A percentile compares a stretch with the other conserved stretches of the same genome.
phyloP scores from a whole-genome alignment of 2,888 invertebrate genomes.

The Melipona bicolor region DNA sequence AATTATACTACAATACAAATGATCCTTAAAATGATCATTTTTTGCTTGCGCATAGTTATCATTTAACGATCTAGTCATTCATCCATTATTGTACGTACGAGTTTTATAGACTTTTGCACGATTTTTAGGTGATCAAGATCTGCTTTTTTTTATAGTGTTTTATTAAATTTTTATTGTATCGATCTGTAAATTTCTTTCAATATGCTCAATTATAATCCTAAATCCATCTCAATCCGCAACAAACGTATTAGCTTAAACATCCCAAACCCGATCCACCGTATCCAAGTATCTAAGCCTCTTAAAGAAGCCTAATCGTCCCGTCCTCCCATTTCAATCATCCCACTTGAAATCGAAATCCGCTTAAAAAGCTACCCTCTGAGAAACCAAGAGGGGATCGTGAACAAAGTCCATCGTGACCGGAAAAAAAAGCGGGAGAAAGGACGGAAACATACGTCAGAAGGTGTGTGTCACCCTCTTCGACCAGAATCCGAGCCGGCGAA shows the following conservation, averaged over 20 bases:
- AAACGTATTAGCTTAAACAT: neutral
- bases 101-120: neutral
- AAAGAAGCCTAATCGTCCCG: neutral
- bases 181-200: too few species aligned
- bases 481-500: neutral
- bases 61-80: neutral
- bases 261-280: too few species aligned
- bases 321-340: neutral
- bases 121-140: neutral
- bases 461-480: conserved; percentile 25
- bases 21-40: neutral
- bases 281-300: too few species aligned
- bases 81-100: neutral
- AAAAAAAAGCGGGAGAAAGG: neutral
- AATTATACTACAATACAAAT: neutral
- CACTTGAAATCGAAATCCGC: neutral
- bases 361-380: neutral
- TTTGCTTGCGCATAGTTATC: neutral
- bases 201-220: too few species aligned
- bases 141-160: neutral
- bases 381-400: neutral
- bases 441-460: conserved; percentile 8
- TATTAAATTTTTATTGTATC: too few species aligned
- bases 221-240: neutral
- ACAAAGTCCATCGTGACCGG: neutral